phyloP scores from a whole-genome alignment of 2,888 invertebrate genomes.

The Spisula subtruncata region DNA sequence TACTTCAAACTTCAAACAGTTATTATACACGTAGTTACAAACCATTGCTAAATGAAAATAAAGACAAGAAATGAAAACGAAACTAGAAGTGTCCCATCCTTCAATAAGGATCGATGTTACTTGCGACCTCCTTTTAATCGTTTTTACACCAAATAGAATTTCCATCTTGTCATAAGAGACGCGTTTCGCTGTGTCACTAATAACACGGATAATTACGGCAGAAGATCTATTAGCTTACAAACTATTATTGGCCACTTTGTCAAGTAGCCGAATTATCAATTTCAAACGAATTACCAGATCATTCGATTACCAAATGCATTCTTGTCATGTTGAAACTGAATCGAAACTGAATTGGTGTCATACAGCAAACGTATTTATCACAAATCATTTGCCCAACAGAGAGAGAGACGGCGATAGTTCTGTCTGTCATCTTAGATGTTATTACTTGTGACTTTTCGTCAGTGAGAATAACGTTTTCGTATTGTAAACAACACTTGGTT shows the following conservation, averaged over 20 bases:
- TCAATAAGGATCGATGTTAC: background rate
- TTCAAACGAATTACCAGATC: background rate
- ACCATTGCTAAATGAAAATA: background rate
- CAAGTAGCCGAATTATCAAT: constrained; percentile 3
- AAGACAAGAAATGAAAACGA: background rate
- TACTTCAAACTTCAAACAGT: background rate
- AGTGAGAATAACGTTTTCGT: no score
- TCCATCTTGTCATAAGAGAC: background rate
- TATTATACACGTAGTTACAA: background rate
- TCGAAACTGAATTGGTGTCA: background rate
- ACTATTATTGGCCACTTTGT: constrained; percentile 1
- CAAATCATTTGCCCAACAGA: background rate
- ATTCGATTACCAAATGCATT: background rate
- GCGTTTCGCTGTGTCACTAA: constrained; percentile 6
- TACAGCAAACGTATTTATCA: background rate
- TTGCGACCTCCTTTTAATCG: background rate
- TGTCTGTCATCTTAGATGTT: background rate
- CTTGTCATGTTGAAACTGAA: background rate
- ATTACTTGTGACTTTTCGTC: no score
- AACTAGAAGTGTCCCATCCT: background rate
- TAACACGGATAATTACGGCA: background rate
- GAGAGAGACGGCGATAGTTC: background rate
- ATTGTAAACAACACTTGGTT: no score
- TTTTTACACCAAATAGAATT: background rate
- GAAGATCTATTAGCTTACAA: background rate